Evolutionary conservation across 2,888 invertebrate genomes (phyloP).

Genomic region (Tipula lateralis): DNA sequence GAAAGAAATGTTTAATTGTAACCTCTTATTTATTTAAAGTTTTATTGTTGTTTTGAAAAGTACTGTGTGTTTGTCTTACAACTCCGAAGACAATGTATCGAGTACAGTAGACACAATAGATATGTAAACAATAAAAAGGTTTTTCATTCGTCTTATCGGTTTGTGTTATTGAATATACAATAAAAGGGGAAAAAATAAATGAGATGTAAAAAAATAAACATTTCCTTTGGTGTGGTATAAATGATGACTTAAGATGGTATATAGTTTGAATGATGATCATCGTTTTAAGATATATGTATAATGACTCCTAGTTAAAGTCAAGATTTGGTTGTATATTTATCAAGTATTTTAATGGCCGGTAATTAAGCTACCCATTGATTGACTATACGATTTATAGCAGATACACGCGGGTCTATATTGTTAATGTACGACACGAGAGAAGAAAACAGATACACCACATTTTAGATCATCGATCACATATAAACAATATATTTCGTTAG

Average conservation of each 20-base stretch:
- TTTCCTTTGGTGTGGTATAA: conserved; percentile 3
- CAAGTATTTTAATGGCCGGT: background rate
- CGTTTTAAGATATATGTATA: no score
- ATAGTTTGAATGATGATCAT: background rate
- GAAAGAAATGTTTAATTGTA: background rate
- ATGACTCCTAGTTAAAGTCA: background rate
- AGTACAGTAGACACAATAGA: background rate
- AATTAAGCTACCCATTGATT: background rate
- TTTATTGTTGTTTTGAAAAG: background rate
- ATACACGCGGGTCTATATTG: background rate
- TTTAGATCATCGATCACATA: background rate
- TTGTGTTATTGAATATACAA: background rate
- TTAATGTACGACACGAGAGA: no score
- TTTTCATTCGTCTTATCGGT: background rate
- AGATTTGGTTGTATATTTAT: background rate
- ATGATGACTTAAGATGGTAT: background rate
- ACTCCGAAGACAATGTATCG: background rate
- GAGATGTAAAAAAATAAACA: conserved; percentile 8
- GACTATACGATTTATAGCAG: background rate
- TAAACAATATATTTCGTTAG: background rate
- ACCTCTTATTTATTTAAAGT: no score
- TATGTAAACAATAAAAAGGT: background rate
- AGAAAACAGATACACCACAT: background rate
- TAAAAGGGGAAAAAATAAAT: background rate
- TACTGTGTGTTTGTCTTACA: background rate